Percentiles rank a stretch among this genome's conserved stretches.
Conservation (phyloP, 2,113 vertebrate genomes). For the Etheostoma spectabile region DNA sequence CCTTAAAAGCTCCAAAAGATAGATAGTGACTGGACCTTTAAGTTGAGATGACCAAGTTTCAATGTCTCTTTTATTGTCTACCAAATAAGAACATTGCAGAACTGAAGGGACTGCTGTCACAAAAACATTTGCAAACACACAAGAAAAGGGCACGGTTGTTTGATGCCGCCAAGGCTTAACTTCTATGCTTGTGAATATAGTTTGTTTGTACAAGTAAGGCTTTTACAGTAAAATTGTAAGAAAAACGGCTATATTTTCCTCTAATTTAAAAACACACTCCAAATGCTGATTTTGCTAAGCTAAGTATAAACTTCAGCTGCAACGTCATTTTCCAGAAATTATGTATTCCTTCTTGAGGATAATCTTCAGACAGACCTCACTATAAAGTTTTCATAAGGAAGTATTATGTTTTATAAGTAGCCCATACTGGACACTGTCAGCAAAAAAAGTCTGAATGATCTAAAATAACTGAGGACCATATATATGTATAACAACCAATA, state of each 20-base stretch:
- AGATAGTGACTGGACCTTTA: not conserved
- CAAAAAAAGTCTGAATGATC: conserved; percentile 1
- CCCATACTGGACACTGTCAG: not conserved
- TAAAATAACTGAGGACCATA: not conserved
- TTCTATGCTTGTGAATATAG: not conserved
- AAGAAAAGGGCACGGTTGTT: not conserved
- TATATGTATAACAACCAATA: no score
- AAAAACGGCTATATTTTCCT: not conserved
- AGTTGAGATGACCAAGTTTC: not conserved
- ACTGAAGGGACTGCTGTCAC: not conserved
- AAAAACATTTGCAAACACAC: not conserved
- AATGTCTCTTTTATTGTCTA: not conserved
- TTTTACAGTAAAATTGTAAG: not conserved
- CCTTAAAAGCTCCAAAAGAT: not conserved
- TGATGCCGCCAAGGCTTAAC: not conserved
- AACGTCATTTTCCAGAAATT: not conserved
- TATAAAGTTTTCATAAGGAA: not conserved
- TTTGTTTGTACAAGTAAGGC: not conserved
- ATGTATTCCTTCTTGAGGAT: not conserved
- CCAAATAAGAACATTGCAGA: not conserved
- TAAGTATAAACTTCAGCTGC: not conserved
- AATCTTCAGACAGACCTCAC: not conserved
- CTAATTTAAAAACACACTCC: not conserved
- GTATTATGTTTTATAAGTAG: not conserved
- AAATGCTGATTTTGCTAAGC: not conserved